Evolutionary conservation across 1,140 invertebrate genomes (phyloP).

Genomic region (Ceratitis capitata): DNA sequence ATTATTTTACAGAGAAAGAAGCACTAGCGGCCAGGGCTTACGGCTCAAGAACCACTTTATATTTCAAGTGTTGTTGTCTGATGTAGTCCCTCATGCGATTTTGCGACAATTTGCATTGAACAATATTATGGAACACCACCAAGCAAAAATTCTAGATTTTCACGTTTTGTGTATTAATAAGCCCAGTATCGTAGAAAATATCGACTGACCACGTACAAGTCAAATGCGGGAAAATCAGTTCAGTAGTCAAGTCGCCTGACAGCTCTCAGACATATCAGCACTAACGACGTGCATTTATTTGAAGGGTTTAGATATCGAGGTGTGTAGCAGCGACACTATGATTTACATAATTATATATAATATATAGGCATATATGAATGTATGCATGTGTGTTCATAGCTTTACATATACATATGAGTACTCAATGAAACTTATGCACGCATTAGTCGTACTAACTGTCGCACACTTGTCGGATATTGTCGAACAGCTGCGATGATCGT

Average conservation of each 20-base stretch:
- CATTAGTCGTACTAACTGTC: conserved; percentile 10
- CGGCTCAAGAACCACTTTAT: too few relatives aligned
- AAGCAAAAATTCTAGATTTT: too few relatives aligned
- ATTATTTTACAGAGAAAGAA: too few relatives aligned
- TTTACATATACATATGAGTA: neutral
- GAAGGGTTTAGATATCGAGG: conserved; percentile 7
- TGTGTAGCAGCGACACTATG: neutral
- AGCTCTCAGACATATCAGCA: conserved; percentile 29
- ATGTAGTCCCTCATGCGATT: too few relatives aligned
- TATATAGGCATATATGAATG: neutral
- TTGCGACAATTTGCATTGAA: too few relatives aligned
- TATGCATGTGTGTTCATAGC: neutral
- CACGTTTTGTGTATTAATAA: too few relatives aligned
- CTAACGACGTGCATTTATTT: neutral
- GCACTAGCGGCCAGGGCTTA: too few relatives aligned
- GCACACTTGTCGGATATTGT: conserved; percentile 17
- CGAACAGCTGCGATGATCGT: neutral
- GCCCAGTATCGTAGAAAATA: too few relatives aligned
- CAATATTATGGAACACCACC: too few relatives aligned
- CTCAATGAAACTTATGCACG: too few relatives aligned
- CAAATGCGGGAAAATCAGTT: conserved; percentile 28
- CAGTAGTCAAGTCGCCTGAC: conserved; percentile 31
- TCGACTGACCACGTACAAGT: conserved; percentile 24
- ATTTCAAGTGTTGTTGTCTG: too few relatives aligned
- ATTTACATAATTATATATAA: too few relatives aligned